phyloP scores from a whole-genome alignment of 2,797 vertebrate species.

The Cetoscarus ocellatus region DNA sequence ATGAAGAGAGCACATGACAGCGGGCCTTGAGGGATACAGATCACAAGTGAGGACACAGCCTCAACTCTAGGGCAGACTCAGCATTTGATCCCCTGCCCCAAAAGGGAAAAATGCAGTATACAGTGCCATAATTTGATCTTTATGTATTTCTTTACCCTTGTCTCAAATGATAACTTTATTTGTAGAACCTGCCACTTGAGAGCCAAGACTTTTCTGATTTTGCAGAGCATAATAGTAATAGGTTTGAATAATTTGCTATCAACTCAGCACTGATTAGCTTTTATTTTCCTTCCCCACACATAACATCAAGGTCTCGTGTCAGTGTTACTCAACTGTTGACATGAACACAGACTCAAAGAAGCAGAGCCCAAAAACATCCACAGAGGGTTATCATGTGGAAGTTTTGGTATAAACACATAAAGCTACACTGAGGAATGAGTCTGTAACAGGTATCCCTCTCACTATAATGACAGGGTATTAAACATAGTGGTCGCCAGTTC shows the following conservation, averaged over 20 bases:
- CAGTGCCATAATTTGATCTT: neutral
- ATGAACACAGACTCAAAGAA: conserved; percentile 45
- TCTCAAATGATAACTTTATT: neutral
- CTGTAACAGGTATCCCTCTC: conserved; percentile 28
- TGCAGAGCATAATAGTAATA: neutral
- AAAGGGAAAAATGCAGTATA: conserved; percentile 4
- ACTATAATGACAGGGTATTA: conserved; percentile 34
- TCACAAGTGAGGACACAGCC: conserved; percentile 50
- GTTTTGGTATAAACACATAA: conserved; percentile 52
- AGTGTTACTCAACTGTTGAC: conserved; percentile 37
- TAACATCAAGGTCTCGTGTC: neutral
- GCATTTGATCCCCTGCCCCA: conserved; percentile 2
- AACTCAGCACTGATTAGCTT: neutral
- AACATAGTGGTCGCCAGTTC: conserved; percentile 4
- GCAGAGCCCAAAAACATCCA: conserved; percentile 34
- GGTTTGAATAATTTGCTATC: neutral
- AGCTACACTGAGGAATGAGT: conserved; percentile 32
- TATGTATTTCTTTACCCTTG: neutral
- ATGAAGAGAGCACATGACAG: conserved; percentile 39
- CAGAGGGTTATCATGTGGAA: conserved; percentile 12
- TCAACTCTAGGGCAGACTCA: conserved; percentile 12
- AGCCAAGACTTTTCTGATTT: neutral
- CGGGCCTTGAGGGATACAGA: conserved; percentile 27
- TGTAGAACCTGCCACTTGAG: too few species aligned
- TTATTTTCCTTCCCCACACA: neutral